Evolutionary conservation across 2,113 vertebrate genomes (phyloP).

Genomic region (Oxygymnocypris stewartii): DNA sequence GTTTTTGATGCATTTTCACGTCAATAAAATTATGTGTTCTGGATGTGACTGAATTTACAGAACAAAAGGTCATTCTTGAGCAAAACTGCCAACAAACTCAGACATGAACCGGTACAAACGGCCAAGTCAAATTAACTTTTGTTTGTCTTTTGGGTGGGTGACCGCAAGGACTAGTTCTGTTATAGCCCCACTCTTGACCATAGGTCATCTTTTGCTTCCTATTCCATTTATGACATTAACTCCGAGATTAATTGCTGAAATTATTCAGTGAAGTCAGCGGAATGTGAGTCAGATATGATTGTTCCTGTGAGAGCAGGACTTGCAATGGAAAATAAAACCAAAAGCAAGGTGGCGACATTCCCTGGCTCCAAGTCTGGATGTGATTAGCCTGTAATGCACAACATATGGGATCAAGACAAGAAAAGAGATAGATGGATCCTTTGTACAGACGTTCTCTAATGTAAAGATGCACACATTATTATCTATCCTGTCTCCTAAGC

Average conservation of each 20-base stretch:
- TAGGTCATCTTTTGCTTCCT: constrained; percentile 22
- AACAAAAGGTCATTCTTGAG: constrained; percentile 25
- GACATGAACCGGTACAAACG: neutral
- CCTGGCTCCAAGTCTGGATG: constrained; percentile 23
- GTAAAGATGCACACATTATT: neutral
- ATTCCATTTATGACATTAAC: constrained; percentile 28
- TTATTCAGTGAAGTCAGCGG: constrained; percentile 27
- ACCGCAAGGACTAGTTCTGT: constrained; percentile 37
- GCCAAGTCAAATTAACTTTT: constrained; percentile 42
- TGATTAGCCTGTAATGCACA: constrained; percentile 22
- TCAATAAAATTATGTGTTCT: constrained; percentile 27
- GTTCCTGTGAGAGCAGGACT: constrained; percentile 23
- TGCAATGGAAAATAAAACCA: constrained; percentile 41
- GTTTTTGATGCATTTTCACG: constrained; percentile 11
- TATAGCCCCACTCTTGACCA: constrained; percentile 14
- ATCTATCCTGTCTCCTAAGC: constrained; percentile 1
- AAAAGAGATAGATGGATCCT: neutral
- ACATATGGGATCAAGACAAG: constrained; percentile 25
- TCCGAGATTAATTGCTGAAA: constrained; percentile 46
- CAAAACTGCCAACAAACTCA: constrained; percentile 30
- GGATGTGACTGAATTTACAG: constrained; percentile 10
- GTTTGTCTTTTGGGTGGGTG: constrained; percentile 51
- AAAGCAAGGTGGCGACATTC: constrained; percentile 39
- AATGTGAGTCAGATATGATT: constrained; percentile 30
- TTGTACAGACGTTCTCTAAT: constrained; percentile 7